These are phyloP conservation scores for Rosalia funebris DNA, from an alignment of 2,888 invertebrate species.

Conservation along the genomic window DNA sequence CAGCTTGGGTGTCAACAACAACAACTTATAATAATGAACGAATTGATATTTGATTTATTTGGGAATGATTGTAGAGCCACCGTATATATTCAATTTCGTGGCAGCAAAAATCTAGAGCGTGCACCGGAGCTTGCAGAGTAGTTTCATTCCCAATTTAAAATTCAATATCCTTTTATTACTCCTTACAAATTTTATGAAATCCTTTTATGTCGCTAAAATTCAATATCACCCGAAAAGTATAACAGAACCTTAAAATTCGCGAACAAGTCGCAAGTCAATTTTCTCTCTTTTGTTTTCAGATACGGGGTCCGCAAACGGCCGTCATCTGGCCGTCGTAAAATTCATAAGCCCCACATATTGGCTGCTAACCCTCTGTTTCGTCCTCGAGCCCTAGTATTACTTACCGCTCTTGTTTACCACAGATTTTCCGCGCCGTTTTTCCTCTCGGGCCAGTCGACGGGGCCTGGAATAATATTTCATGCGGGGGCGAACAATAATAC, in stretches of 20 bases:
- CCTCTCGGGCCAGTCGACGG: slow-evolving; percentile 17
- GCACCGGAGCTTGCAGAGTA: slow-evolving; percentile 12
- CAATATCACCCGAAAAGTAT: slow-evolving; percentile 38
- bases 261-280: slow-evolving; percentile 36
- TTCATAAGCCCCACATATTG: slow-evolving; percentile 27
- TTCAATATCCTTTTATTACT: slow-evolving; percentile 43
- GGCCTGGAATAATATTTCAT: slow-evolving; percentile 39
- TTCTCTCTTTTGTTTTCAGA: slow-evolving; percentile 31
- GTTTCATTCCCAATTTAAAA: slow-evolving; percentile 41
- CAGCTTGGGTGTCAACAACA: too few species aligned
- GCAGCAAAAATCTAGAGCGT: slow-evolving; percentile 1
- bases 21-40: too few species aligned
- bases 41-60: too few species aligned
- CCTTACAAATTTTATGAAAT: slow-evolving; percentile 39
- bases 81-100: slow-evolving; percentile 2
- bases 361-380: slow-evolving; percentile 9
- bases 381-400: slow-evolving; percentile 7
- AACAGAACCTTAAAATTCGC: slow-evolving; percentile 30
- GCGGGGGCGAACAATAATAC: slow-evolving; percentile 32
- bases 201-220: slow-evolving; percentile 34
- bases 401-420: slow-evolving; percentile 21
- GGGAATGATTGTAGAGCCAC: too few species aligned
- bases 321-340: slow-evolving; percentile 37
- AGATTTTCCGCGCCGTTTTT: slow-evolving; percentile 26
- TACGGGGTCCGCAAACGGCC: slow-evolving; percentile 34